A percentile compares a stretch with the other conserved stretches of the same genome.
Evolutionary conservation across 2,888 invertebrate species (phyloP).

Genomic region (Morpho achilles): DNA sequence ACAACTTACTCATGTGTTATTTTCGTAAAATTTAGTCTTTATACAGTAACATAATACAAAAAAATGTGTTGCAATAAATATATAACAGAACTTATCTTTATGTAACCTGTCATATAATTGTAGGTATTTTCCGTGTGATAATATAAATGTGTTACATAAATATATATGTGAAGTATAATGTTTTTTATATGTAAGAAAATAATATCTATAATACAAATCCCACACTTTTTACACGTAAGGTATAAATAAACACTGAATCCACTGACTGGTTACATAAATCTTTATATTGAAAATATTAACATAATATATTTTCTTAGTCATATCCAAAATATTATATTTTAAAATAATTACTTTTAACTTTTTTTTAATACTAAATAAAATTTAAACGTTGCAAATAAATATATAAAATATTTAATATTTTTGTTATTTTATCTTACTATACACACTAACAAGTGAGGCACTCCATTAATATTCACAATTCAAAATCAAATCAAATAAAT

Average conservation of each 20-base stretch:
- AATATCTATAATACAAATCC: no score
- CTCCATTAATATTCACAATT: slow-evolving; percentile 7
- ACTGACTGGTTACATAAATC: slow-evolving; percentile 7
- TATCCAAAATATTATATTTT: no score
- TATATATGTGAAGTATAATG: no score
- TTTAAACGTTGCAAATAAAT: slow-evolving; percentile 9
- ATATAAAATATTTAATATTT: slow-evolving; percentile 2
- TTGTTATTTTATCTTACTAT: slow-evolving; percentile 11
- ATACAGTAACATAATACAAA: no score
- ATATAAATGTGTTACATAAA: no score
- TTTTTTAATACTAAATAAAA: slow-evolving; percentile 9
- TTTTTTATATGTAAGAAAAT: no score
- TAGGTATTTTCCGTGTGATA: no score
- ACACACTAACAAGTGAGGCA: slow-evolving; percentile 13
- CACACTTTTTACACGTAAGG: not conserved
- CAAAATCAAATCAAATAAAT: not conserved
- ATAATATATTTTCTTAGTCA: not conserved
- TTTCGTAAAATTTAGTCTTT: no score
- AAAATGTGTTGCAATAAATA: no score
- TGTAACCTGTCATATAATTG: no score
- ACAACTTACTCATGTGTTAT: no score
- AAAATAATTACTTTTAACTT: not conserved
- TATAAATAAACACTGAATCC: slow-evolving; percentile 8
- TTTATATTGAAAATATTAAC: slow-evolving; percentile 7
- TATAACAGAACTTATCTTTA: no score